These are phyloP conservation scores for Delphinus delphis DNA, from an alignment of 2,113 vertebrate genomes.

Conservation along the genomic window DNA sequence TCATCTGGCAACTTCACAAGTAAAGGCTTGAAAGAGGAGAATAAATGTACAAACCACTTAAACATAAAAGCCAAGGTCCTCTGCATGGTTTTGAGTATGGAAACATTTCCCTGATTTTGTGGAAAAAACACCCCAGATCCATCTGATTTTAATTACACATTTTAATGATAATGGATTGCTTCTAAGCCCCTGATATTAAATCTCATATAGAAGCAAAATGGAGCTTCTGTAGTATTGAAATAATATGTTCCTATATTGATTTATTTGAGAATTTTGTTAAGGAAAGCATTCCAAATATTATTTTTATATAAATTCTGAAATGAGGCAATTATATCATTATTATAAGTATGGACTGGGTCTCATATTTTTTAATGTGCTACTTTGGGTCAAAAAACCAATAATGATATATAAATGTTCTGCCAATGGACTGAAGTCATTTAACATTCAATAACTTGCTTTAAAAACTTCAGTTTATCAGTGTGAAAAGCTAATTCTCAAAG, in stretches of 20 bases:
- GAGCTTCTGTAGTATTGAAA: background rate
- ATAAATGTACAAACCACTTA: background rate
- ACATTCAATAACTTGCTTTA: background rate
- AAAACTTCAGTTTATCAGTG: background rate
- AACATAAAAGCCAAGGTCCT: background rate
- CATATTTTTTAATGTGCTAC: background rate
- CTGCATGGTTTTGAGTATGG: background rate
- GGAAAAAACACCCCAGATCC: background rate
- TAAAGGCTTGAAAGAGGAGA: background rate
- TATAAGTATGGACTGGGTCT: background rate
- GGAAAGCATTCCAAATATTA: background rate
- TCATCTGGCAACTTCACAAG: background rate
- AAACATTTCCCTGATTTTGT: background rate
- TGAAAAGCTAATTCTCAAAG: background rate
- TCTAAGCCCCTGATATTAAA: background rate
- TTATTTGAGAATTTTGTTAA: constrained; percentile 22
- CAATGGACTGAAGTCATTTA: background rate
- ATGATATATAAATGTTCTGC: background rate
- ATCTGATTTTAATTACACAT: background rate
- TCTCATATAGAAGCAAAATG: background rate
- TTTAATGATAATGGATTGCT: background rate
- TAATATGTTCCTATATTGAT: background rate
- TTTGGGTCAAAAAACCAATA: background rate
- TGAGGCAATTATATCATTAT: constrained; percentile 10
- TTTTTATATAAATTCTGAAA: constrained; percentile 34